Conservation (phyloP, 2,113 vertebrate genomes). For the Cervus canadensis region DNA sequence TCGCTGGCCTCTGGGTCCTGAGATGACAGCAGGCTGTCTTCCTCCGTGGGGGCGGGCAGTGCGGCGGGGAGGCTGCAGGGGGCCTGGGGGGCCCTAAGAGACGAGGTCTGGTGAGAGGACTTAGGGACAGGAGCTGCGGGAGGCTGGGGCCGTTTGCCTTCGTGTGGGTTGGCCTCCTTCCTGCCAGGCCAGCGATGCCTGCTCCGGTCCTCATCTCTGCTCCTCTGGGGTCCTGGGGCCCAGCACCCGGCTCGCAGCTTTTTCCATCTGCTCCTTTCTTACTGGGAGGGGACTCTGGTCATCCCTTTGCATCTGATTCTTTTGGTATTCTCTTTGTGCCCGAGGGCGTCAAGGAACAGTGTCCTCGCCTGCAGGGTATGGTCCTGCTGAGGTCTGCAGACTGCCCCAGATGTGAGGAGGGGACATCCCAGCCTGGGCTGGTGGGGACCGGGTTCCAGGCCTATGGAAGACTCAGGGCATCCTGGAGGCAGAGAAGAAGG, state of each 20-base stretch:
- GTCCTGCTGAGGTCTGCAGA: background rate
- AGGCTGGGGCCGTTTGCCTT: background rate
- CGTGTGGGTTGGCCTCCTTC: background rate
- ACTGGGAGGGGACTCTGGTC: background rate
- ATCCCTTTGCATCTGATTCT: background rate
- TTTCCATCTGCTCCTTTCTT: background rate
- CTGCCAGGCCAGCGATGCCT: background rate
- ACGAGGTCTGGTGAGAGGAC: background rate
- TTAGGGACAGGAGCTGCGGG: background rate
- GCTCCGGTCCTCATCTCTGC: slow-evolving; percentile 84
- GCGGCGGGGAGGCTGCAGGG: background rate
- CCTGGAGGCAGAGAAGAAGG: background rate
- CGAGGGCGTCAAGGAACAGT: background rate
- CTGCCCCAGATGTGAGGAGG: background rate
- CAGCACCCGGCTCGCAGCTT: slow-evolving; percentile 81
- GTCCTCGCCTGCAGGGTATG: accelerated
- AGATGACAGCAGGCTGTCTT: background rate
- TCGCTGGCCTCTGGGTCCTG: background rate
- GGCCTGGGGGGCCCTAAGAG: background rate
- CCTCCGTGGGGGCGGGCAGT: accelerated
- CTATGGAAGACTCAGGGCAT: background rate
- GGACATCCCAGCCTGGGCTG: background rate
- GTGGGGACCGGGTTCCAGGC: background rate
- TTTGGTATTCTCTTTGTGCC: background rate
- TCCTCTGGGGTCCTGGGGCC: slow-evolving; percentile 87